phyloP scores from a whole-genome alignment of 2,797 vertebrate genomes.

The Synaphobranchus kaupii region DNA sequence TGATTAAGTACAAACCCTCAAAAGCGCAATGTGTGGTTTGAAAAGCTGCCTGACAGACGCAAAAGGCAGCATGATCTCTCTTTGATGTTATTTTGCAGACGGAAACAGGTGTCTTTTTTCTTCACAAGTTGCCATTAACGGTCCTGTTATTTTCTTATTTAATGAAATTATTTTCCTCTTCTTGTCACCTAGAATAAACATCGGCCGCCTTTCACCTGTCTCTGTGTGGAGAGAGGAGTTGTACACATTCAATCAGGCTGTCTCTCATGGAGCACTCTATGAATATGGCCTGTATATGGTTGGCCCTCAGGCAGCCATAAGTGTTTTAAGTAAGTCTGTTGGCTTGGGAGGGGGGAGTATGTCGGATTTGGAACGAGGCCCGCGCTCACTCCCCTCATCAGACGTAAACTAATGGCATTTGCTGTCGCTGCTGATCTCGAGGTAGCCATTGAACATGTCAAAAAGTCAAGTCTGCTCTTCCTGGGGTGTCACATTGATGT shows the following conservation, averaged over 20 bases:
- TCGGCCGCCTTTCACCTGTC: background rate
- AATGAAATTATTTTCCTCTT: background rate
- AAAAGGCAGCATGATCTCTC: background rate
- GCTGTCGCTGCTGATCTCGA: background rate
- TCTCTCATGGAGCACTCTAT: conserved; percentile 27
- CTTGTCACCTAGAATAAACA: background rate
- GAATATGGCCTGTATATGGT: conserved; percentile 37
- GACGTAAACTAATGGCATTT: background rate
- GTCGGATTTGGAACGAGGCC: background rate
- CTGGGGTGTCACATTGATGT: background rate
- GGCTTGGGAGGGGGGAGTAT: conserved; percentile 8
- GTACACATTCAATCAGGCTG: conserved; percentile 21
- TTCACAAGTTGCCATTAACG: background rate
- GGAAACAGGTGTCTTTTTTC: background rate
- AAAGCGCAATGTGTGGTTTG: background rate
- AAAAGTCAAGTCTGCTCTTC: background rate
- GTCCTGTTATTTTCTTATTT: background rate
- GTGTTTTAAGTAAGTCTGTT: conserved; percentile 26
- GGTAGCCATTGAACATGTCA: background rate
- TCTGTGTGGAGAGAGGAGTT: conserved; percentile 18
- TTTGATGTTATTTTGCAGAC: background rate
- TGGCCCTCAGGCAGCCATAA: conserved; percentile 13
- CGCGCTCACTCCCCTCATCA: background rate
- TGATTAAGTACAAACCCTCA: background rate
- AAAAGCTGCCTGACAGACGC: too few species aligned